A percentile compares a stretch with the other conserved stretches of the same genome.
Conservation (phyloP, 2,888 invertebrate genomes). For the Rhodophaea formosa region DNA sequence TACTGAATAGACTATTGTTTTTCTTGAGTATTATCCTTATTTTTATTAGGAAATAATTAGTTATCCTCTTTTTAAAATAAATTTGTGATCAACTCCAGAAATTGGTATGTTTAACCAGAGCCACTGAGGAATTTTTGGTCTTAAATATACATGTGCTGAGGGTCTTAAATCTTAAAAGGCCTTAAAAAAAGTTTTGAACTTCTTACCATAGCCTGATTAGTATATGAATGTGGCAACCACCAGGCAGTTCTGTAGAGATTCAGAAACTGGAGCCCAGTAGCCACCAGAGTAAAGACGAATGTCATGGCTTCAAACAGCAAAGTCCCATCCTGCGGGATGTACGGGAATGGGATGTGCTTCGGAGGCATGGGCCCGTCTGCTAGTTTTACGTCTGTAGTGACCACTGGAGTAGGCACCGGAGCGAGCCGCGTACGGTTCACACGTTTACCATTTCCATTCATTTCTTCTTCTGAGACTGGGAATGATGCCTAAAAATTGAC, state of each 20-base stretch:
- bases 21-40: no score
- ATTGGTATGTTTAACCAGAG: no score
- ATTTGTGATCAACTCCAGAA: no score
- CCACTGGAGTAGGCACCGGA: constrained; percentile 24
- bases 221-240: constrained; percentile 97
- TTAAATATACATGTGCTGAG: no score
- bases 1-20: no score
- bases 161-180: no score
- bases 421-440: constrained; percentile 36
- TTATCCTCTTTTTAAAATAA: no score
- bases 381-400: constrained; percentile 46
- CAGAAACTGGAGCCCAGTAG: constrained; percentile 93
- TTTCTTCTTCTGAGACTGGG: constrained; percentile 57
- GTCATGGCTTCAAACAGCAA: constrained; percentile 92
- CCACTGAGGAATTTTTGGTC: no score
- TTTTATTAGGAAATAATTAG: no score
- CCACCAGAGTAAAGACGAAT: constrained; percentile 88
- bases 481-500: constrained; percentile 41
- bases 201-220: constrained; percentile 92
- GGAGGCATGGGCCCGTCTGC: constrained; percentile 80
- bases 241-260: constrained; percentile 97
- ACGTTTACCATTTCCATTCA: constrained; percentile 53
- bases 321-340: constrained; percentile 89
- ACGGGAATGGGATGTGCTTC: constrained; percentile 91
- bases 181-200: no score